Percentiles rank a stretch among this genome's conserved stretches.
Conservation (phyloP, 2,888 invertebrate genomes). For the Lobophora halterata region DNA sequence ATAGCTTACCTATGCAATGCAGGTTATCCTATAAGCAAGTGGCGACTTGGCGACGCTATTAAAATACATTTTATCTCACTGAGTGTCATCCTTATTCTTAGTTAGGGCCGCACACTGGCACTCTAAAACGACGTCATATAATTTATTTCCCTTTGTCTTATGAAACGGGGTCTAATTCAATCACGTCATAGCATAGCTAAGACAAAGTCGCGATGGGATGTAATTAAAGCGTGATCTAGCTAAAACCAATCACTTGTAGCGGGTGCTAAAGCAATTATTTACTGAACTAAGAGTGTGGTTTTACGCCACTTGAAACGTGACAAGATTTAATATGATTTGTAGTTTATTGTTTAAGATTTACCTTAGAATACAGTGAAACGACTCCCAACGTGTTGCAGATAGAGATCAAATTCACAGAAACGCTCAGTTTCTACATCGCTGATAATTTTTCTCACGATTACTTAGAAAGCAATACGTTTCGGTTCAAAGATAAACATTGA, state of each 20-base stretch:
- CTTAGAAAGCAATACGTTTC: constrained; percentile 44
- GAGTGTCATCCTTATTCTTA: constrained; percentile 35
- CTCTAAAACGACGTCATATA: constrained; percentile 37
- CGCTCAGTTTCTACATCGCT: constrained; percentile 25
- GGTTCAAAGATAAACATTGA: constrained; percentile 42
- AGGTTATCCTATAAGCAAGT: constrained; percentile 20
- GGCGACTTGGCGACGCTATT: constrained; percentile 16
- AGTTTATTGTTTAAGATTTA: constrained; percentile 38
- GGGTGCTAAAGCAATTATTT: constrained; percentile 33
- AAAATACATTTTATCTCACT: constrained; percentile 27
- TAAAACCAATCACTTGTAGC: constrained; percentile 22
- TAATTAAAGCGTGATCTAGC: constrained; percentile 33
- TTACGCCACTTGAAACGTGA: constrained; percentile 34
- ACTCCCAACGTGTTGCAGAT: constrained; percentile 18
- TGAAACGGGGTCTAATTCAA: constrained; percentile 35
- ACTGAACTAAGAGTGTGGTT: constrained; percentile 29
- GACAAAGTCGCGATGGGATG: constrained; percentile 30
- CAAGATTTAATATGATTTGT: constrained; percentile 40
- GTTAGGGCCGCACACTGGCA: constrained; percentile 34
- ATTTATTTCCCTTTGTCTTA: constrained; percentile 44
- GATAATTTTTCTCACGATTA: constrained; percentile 42
- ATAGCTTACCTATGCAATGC: constrained; percentile 14
- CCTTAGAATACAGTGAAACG: constrained; percentile 20
- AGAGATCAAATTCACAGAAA: constrained; percentile 33
- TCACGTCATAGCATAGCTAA: too few species aligned